phyloP scores from a whole-genome alignment of 1,140 invertebrate genomes.

The Bombus vancouverensis region DNA sequence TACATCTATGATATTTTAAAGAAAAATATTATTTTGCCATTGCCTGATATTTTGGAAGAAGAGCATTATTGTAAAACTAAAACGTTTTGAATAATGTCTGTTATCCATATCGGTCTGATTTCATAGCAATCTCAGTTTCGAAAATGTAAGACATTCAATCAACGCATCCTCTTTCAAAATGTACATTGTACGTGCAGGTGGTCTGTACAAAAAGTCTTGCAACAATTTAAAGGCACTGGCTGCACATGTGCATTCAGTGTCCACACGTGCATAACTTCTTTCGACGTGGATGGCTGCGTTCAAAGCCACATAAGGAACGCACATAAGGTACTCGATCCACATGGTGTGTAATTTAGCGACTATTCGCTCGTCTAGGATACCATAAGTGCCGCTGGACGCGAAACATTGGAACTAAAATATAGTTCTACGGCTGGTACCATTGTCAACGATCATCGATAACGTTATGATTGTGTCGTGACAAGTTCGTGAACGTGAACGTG shows the following conservation, averaged over 20 bases:
- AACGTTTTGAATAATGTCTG: background rate
- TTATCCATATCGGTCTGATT: background rate
- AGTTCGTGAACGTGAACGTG: too few species aligned
- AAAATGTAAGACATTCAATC: background rate
- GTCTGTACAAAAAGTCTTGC: background rate
- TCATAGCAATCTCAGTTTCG: background rate
- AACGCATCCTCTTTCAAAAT: background rate
- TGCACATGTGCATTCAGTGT: background rate
- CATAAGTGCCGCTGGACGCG: background rate
- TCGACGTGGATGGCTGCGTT: slow-evolving; percentile 1
- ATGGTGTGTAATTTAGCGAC: slow-evolving; percentile 19
- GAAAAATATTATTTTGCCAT: too few species aligned
- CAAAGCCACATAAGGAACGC: background rate
- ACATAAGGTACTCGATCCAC: background rate
- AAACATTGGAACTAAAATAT: background rate
- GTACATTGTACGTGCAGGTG: background rate
- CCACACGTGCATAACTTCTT: background rate
- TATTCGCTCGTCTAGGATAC: background rate
- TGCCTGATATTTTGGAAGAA: background rate
- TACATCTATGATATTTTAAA: too few species aligned
- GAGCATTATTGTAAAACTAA: background rate
- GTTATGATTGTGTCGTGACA: background rate
- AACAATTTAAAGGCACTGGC: background rate
- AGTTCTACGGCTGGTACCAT: background rate
- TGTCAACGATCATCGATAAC: background rate